Evolutionary conservation across 2,797 vertebrate genomes (phyloP).

Genomic region (Sparidentex hasta): DNA sequence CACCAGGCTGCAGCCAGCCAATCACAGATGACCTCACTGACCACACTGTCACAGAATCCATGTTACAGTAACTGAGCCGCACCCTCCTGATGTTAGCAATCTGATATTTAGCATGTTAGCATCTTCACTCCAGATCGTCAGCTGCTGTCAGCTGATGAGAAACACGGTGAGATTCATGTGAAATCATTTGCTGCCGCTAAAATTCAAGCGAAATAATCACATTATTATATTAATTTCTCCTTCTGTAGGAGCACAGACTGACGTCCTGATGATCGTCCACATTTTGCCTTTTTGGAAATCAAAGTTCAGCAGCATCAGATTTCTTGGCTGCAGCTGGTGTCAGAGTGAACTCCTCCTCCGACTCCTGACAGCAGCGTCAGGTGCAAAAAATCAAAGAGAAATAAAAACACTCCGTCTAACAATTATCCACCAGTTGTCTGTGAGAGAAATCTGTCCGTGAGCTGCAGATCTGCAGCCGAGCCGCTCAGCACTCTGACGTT

Average conservation of each 20-base stretch:
- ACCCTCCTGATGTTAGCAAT: neutral
- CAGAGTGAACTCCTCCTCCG: neutral
- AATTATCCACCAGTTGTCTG: neutral
- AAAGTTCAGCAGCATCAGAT: neutral
- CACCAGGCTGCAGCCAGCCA: conserved; percentile 12
- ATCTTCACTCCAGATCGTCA: neutral
- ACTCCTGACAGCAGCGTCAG: neutral
- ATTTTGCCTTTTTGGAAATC: neutral
- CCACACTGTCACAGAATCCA: neutral
- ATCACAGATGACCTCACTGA: conserved; percentile 27
- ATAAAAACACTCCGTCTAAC: neutral
- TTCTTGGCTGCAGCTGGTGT: neutral
- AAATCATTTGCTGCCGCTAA: neutral
- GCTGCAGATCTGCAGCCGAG: conserved; percentile 66
- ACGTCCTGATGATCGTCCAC: neutral
- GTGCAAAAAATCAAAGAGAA: neutral
- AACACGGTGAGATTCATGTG: neutral
- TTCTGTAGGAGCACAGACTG: neutral
- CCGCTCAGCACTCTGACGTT: conserved; percentile 82
- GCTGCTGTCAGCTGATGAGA: neutral
- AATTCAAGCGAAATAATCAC: neutral
- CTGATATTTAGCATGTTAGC: neutral
- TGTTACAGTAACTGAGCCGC: conserved; percentile 22
- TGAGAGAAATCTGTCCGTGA: neutral
- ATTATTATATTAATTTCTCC: neutral